phyloP scores from a whole-genome alignment of 1,140 invertebrate genomes.

The Magallana angulata region DNA sequence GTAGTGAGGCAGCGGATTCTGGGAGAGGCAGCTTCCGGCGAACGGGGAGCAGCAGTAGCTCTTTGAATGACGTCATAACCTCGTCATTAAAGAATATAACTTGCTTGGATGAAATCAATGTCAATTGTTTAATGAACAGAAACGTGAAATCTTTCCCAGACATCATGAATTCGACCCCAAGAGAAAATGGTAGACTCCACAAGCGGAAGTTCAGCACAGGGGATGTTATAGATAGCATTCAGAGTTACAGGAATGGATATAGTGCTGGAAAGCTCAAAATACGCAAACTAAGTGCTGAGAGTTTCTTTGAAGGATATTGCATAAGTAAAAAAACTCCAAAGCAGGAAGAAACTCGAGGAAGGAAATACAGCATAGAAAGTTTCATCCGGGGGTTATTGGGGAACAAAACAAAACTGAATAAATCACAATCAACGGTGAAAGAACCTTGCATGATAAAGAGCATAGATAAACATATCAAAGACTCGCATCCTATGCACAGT shows the following conservation, averaged over 20 bases:
- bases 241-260: neutral
- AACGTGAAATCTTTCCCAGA: too few relatives aligned
- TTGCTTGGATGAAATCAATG: too few relatives aligned
- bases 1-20: neutral
- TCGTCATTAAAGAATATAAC: too few relatives aligned
- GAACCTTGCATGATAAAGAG: neutral
- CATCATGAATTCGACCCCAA: too few relatives aligned
- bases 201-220: slow-evolving; percentile 1
- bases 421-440: neutral
- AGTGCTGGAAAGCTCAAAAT: slow-evolving; percentile 13
- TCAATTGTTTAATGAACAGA: too few relatives aligned
- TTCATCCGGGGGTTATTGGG: slow-evolving; percentile 13
- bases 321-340: neutral
- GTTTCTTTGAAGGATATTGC: slow-evolving; percentile 29
- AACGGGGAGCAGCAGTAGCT: neutral
- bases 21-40: slow-evolving; percentile 4
- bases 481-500: neutral
- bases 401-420: slow-evolving; percentile 1
- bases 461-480: neutral
- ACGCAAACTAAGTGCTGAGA: slow-evolving; percentile 17
- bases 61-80: neutral
- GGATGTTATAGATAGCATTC: neutral
- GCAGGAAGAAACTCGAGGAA: neutral
- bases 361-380: neutral
- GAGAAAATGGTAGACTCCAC: neutral